Percentiles rank a stretch among this genome's conserved stretches.
phyloP scores from a whole-genome alignment of 2,113 vertebrate species.

The Girardinichthys multiradiatus region DNA sequence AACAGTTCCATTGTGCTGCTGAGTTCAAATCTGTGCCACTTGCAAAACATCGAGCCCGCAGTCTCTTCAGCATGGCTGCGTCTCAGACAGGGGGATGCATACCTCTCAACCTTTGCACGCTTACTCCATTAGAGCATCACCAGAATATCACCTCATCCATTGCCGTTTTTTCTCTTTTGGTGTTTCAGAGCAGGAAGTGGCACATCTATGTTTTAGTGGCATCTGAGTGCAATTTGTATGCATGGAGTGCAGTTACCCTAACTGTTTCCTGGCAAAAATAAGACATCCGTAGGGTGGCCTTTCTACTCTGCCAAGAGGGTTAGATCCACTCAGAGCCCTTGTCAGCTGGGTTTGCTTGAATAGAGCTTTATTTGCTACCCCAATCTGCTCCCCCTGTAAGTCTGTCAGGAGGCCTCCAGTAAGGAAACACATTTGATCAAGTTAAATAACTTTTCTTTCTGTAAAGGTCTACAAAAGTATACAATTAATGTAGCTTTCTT shows the following conservation, averaged over 20 bases:
- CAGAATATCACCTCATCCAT: slow-evolving; percentile 56
- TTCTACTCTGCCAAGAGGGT: slow-evolving; percentile 71
- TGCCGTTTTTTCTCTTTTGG: slow-evolving; percentile 37
- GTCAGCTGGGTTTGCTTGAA: slow-evolving; percentile 77
- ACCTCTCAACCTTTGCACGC: slow-evolving; percentile 52
- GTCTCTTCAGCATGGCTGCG: slow-evolving; percentile 51
- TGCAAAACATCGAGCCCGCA: not conserved
- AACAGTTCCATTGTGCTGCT: not conserved
- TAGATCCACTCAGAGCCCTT: slow-evolving; percentile 61
- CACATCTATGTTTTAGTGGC: slow-evolving; percentile 69
- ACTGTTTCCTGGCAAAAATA: slow-evolving; percentile 74
- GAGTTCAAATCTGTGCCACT: slow-evolving; percentile 2
- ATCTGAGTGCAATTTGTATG: slow-evolving; percentile 70
- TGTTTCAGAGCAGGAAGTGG: slow-evolving; percentile 45
- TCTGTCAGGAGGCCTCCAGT: slow-evolving; percentile 55
- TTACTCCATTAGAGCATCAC: slow-evolving; percentile 63
- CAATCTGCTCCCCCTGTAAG: slow-evolving; percentile 5
- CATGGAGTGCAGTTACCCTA: slow-evolving; percentile 53
- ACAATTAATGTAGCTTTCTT: not conserved
- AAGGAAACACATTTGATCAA: slow-evolving; percentile 36
- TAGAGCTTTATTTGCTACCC: slow-evolving; percentile 64
- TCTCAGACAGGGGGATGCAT: slow-evolving; percentile 24
- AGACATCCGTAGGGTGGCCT: slow-evolving; percentile 74
- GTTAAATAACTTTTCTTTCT: slow-evolving; percentile 38
- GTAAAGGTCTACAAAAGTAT: slow-evolving; percentile 7